Evolutionary conservation across 2,888 invertebrate species (phyloP), one percentile per base, ranked within the genome.

Genomic region (Mimumesa dahlbomi): DNA sequence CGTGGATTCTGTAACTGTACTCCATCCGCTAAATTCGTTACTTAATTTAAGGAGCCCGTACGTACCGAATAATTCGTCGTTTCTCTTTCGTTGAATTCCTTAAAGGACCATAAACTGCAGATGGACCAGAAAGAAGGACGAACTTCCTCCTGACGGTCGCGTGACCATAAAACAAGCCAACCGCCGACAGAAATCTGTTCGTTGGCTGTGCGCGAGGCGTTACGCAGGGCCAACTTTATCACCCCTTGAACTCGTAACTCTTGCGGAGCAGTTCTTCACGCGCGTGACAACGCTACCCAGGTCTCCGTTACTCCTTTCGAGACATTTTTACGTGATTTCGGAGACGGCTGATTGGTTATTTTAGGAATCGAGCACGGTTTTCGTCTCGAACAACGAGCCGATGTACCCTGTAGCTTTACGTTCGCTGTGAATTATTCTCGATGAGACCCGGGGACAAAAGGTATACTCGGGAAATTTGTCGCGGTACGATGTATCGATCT

Each of bases 171-270:
- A 89, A 87, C 87, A 87, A 87, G 85, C 82, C 81, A 82, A 83
- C 82, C 85, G 84, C 81, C 85, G 86, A 88, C 85, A 84, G 85
- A 85, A 84, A 83, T 84, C 84, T 83, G 84, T 81, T 80, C 82
- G 74, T 79, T 77, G 81, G 75, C 76, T 77, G 67, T 76, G 78
- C 73, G 66, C 82, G 66, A 83, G 84, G 85, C 84, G 84, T 83
- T 77, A 73, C 83, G 74, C 68, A 31, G 65, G 81, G 73, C 81
- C 81, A 81, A 85, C 84, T 88, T 88, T 88, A 89, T 87, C 85
- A 84, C 83, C 83, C 79, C 81, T 84, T 82, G 83, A 85, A 86
- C 85, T 86, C 88, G 88, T 89, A 88, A 88, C 81, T 88, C 87
- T 86, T 86, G 73, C 77, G 69, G n/a, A 75, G 76, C 82, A 62